These are phyloP conservation scores for Mobula hypostoma DNA, from an alignment of 2,113 vertebrate genomes.

Conservation along the genomic window DNA sequence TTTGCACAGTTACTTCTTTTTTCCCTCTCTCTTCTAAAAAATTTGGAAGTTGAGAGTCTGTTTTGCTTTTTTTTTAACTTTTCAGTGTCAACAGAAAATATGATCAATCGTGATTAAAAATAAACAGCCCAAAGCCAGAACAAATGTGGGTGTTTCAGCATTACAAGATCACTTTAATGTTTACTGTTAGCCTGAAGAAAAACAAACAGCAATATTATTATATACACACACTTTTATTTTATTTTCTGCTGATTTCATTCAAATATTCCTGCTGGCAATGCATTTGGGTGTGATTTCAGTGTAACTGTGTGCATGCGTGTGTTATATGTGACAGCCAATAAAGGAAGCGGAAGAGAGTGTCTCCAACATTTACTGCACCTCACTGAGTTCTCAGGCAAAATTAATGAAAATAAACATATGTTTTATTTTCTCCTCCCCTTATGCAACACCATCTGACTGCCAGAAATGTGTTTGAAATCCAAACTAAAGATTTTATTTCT, in stretches of 20 bases:
- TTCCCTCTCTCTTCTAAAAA: neutral
- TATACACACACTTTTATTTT: conserved; percentile 37
- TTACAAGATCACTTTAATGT: conserved; percentile 33
- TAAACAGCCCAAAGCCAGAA: conserved; percentile 35
- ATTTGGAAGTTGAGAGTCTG: conserved; percentile 27
- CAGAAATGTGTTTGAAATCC: neutral
- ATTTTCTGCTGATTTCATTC: conserved; percentile 32
- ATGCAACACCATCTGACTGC: conserved; percentile 34
- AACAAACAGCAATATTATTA: conserved; percentile 38
- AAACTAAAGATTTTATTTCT: neutral
- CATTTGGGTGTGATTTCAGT: conserved; percentile 34
- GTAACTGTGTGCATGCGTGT: conserved; percentile 33
- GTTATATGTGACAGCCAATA: conserved; percentile 28
- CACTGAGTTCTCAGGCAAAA: conserved; percentile 25
- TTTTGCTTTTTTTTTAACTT: neutral
- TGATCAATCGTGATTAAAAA: conserved; percentile 32
- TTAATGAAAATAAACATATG: conserved; percentile 39
- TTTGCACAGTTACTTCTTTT: neutral
- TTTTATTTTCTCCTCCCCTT: conserved; percentile 29
- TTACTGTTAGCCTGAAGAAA: conserved; percentile 36
- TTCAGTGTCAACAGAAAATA: conserved; percentile 20
- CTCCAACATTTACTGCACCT: conserved; percentile 37
- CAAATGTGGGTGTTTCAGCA: conserved; percentile 36
- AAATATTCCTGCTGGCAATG: conserved; percentile 33
- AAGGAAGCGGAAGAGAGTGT: conserved; percentile 29